Conservation (phyloP, 2,888 invertebrate genomes). For the Synergus umbraculus region DNA sequence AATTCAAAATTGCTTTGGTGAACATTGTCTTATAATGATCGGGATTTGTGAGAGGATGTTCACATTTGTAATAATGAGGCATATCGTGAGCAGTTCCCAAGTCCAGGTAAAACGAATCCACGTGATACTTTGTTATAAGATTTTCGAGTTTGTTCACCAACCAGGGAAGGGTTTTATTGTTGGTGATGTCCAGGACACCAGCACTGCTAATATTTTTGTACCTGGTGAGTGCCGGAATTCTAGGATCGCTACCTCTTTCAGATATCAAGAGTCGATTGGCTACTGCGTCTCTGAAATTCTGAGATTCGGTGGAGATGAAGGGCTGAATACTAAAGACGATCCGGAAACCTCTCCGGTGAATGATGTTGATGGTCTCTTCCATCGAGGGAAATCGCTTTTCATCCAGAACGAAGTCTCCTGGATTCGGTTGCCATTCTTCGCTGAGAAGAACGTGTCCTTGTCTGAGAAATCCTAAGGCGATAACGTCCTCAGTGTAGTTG, state of each 20-base stretch:
- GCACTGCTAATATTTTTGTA: constrained; percentile 90
- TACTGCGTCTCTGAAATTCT: constrained; percentile 89
- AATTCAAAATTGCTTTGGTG: constrained; percentile 81
- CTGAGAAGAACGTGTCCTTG: constrained; percentile 89
- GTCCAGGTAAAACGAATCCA: constrained; percentile 92
- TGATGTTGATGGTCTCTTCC: constrained; percentile 87
- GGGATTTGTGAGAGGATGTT: constrained; percentile 86
- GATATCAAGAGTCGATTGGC: constrained; percentile 86
- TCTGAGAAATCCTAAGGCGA: constrained; percentile 86
- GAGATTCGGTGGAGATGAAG: constrained; percentile 91
- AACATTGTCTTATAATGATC: constrained; percentile 90
- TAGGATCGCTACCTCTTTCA: constrained; percentile 87
- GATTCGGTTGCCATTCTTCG: constrained; percentile 90
- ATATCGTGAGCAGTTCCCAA: constrained; percentile 90
- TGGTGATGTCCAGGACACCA: constrained; percentile 92
- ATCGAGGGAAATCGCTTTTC: constrained; percentile 86
- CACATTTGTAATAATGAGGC: constrained; percentile 91
- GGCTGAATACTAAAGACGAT: constrained; percentile 94
- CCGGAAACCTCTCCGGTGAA: constrained; percentile 89
- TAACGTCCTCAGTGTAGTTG: constrained; percentile 90
- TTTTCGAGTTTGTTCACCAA: constrained; percentile 84
- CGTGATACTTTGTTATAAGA: constrained; percentile 85
- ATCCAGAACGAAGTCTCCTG: constrained; percentile 93
- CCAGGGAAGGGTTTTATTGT: constrained; percentile 90
- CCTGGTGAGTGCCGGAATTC: constrained; percentile 88